Conservation (phyloP, 2,113 vertebrate genomes). For the Macquaria ambigua region DNA sequence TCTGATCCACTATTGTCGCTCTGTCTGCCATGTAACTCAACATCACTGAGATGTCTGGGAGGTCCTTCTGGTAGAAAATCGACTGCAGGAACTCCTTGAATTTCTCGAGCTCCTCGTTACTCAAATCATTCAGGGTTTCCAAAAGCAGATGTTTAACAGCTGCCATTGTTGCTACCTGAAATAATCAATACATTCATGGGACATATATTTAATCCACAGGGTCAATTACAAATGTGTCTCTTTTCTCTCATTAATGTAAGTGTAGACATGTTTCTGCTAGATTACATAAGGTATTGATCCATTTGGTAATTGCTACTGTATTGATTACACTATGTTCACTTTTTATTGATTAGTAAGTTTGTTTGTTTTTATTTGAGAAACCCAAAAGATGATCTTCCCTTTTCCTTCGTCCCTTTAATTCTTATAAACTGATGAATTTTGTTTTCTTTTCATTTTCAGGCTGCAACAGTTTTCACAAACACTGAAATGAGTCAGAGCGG, state of each 20-base stretch:
- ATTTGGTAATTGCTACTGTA: background rate
- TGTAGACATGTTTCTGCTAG: background rate
- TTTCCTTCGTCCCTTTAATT: background rate
- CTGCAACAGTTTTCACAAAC: background rate
- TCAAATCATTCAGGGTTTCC: constrained; percentile 6
- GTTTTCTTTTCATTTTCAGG: background rate
- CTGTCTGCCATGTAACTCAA: accelerated
- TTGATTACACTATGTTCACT: too few species aligned
- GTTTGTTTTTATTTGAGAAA: background rate
- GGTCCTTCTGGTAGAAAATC: background rate
- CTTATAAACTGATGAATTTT: background rate
- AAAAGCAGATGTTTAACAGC: constrained; percentile 14
- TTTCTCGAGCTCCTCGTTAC: accelerated
- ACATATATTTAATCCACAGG: background rate
- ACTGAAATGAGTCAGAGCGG: too few species aligned
- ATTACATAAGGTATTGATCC: background rate
- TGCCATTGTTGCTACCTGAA: constrained; percentile 26
- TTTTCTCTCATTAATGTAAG: background rate
- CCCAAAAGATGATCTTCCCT: background rate
- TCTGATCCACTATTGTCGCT: background rate
- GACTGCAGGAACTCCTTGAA: background rate
- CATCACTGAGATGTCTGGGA: background rate
- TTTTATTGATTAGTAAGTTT: background rate
- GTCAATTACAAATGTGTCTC: background rate
- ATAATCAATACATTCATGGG: background rate